Base-by-base conservation (phyloP, 2,888 invertebrate species). In the Drosophila mulleri region DNA sequence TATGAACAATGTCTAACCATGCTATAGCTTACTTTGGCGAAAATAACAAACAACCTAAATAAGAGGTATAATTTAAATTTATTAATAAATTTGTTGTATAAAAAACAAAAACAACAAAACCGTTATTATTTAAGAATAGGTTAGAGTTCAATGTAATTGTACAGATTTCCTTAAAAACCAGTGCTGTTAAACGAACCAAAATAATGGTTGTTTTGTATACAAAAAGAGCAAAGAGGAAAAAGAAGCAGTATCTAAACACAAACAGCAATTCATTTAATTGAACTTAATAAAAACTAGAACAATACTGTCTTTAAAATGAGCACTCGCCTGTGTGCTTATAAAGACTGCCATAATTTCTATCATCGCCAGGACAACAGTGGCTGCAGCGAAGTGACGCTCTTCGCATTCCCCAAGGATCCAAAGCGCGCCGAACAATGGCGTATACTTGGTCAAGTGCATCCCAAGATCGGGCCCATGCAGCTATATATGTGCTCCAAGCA, bases 401-500 rank as follows among this genome's bases (percentile, higher is more conserved):
- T 92, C 48, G 53, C 83, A 9, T 91, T 92, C 66, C 92, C 92
- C 1, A 92, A 90, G 23, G 79, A 92, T 48, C 62, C 75, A 0
- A 72, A 76, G 4, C 87, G 92, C 0, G 82, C 81, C 0, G 65
- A 80, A 7, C 60, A 77, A n/a, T 92, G 92, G 92, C 70, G 83
- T 47, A 23, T 72, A 12, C 62, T 88, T 2, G 92, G 91, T 1
- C 71, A 75, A 18, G 88, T 89, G 5, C 53, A 71, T 12, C 66
- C 79, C 0, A 75, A 83, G 54, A 52, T 88, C 12, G 68, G 80
- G 0, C 29, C n/a, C 0, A 68, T 66, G 0, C 62, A 73, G 39
- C 59, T 88, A 37, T 87, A 64, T 48, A 90, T 91, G 72, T 92
- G 92, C 60, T 90, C 91, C 1, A 83, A 86, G n/a, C 92, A 92